These are phyloP conservation scores for Podarcis raffonei DNA, from an alignment of 2,113 vertebrate genomes.

Conservation along the genomic window DNA sequence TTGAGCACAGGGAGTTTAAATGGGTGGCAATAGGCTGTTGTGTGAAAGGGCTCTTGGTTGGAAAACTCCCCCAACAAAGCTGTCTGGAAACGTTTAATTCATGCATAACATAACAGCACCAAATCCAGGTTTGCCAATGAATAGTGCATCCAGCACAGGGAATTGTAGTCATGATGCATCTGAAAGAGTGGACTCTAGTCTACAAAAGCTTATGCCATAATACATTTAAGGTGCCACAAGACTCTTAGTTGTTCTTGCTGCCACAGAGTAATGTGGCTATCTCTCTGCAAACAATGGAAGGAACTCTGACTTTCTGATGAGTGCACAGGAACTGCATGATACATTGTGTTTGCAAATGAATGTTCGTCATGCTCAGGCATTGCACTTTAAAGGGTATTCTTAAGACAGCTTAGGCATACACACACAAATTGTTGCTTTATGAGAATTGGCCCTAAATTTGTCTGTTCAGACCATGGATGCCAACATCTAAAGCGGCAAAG, in stretches of 20 bases:
- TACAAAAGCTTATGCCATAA: no score
- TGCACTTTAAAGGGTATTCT: not conserved
- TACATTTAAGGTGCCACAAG: no score
- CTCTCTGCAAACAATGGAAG: no score
- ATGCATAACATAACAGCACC: not conserved
- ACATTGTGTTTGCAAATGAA: not conserved
- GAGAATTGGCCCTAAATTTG: not conserved
- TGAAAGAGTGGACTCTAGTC: no score
- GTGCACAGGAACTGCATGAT: not conserved
- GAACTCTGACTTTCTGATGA: not conserved
- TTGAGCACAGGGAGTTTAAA: constrained; percentile 42
- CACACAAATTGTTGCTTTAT: no score
- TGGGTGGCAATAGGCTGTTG: not conserved
- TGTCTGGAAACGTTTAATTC: not conserved
- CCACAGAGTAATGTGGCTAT: no score
- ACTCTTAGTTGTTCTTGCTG: no score
- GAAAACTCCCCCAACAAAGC: not conserved
- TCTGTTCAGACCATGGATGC: no score
- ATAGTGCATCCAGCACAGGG: not conserved
- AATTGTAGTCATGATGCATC: not conserved
- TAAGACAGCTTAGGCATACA: no score
- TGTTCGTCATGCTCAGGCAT: not conserved
- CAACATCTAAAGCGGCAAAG: not conserved
- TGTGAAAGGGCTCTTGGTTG: not conserved
- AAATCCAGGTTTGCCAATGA: not conserved